Evolutionary conservation across 2,888 invertebrate genomes (phyloP), one percentile per base, ranked within the genome.

Genomic region (Dryomyza anilis): DNA sequence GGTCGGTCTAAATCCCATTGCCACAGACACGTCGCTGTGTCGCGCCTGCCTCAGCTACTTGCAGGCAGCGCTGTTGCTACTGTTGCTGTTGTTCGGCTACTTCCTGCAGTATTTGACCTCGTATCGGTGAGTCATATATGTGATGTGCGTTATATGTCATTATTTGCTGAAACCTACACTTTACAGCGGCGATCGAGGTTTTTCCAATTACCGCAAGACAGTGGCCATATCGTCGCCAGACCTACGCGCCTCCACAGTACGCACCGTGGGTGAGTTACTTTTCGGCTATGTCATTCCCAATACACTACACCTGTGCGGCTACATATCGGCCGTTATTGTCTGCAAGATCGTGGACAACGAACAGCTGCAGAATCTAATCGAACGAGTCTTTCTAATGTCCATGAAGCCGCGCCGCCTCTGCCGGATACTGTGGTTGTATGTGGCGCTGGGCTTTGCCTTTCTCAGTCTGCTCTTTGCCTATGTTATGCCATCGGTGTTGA

Each of bases 321-420:
- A 91, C 76, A 73, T 91, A 16, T 89, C 92, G 70, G 89, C 92
- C 0, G 85, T 93, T 61, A 88, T 89, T 75, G 84, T 92, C 58
- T 91, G 92, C 78, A 86, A 93, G 73, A 86, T 89, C 70, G 88
- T 89, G 33, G 92, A 93, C 78, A 92, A 92, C 77, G 93, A 94
- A 78, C 93, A 93, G 74, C 81, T 94, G 59, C 92, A 92, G 73
- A 91, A 91, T 84, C 85, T 94, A 57, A 92, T 93, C 88, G 94
- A 94, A 81, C 86, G 92, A 73, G 93, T 91, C 0, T 93, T 93
- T 77, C 83, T 93, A 36, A 84, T 91, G 66, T 90, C 92, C 1
- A 84, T 86, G 25, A 89, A 89, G 71, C 92, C 93, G 52, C 89
- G 87, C 71, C 87, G 87, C 43, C 83, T 93, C 25, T 86, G 93